Evolutionary conservation across 2,113 vertebrate genomes (phyloP), one percentile per base, ranked within the genome.

Genomic region (Macquaria australasica): DNA sequence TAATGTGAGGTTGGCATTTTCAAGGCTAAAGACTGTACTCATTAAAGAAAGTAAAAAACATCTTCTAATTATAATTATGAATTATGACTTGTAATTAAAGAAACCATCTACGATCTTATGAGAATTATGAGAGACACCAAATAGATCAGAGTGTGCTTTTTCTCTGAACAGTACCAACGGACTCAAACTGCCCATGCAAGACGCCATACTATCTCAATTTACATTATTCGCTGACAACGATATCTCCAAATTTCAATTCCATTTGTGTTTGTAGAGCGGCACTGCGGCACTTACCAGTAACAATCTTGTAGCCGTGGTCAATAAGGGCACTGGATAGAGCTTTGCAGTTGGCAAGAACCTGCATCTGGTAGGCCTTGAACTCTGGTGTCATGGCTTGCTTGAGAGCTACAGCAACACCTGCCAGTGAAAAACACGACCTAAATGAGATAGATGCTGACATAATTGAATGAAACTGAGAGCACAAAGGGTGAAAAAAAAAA

Each of bases 361-460:
- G 98, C 64, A 69, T 62, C 93, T 99, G 98, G 75, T 99, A 99
- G 9, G 92, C 83, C 83, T 95, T 97, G 68, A 99, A 99, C 90
- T 99, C 98, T 0, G 96, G 95, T 0, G 96, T 97, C 95, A 97
- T 94, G 81, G 98, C 97, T 92, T 99, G 98, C 76, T 95, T 97
- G 88, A 99, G 94, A 0, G 98, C 96, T 6, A 99, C 98, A 0
- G 98, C 97, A 0, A 99, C 96, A 70, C 98, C 98, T 99, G 43
- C 37, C 58, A 83, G n/a, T 20, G 8, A 41, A 59, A 64, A 14
- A 81, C 41, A 83, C 0, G 12, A 25, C 5, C 7, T 15, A 3
- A 43, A 8, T 45, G 31, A 81, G 51, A 67, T 0, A 1, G 9
- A 78, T 1, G 21, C 62, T 23, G 23, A 55, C 7, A 15, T 5